These are phyloP conservation scores for Drosophila neotestacea DNA, from an alignment of 2,888 invertebrate genomes.

Conservation along the genomic window DNA sequence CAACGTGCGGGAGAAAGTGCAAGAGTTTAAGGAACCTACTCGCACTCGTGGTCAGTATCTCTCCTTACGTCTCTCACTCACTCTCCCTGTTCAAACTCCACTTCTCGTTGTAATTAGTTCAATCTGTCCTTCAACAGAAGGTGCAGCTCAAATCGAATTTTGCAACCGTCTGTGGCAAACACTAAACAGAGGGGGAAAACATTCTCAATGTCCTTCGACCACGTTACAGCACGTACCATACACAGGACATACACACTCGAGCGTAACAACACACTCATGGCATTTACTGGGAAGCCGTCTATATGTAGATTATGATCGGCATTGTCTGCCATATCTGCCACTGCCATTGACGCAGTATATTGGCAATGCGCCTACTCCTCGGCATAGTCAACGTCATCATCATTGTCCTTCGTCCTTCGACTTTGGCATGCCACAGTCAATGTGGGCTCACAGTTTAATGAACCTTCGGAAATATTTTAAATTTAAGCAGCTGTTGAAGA, in stretches of 20 bases:
- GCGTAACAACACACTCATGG: constrained; percentile 13
- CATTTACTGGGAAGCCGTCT: constrained; percentile 45
- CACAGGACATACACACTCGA: constrained; percentile 16
- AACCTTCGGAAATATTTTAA: constrained; percentile 42
- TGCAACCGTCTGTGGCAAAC: constrained; percentile 29
- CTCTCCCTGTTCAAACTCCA: not conserved
- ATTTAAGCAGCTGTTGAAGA: constrained; percentile 22
- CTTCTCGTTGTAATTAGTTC: constrained; percentile 37
- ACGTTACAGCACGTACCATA: constrained; percentile 57
- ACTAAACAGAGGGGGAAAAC: constrained; percentile 25
- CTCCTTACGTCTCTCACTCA: not conserved
- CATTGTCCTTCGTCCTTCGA: constrained; percentile 32
- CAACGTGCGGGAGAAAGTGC: not conserved
- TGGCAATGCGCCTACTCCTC: constrained; percentile 38
- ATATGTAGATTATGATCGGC: constrained; percentile 66
- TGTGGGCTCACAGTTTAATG: constrained; percentile 51
- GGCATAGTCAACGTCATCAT: constrained; percentile 6
- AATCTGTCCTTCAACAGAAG: constrained; percentile 44
- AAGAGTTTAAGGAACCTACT: constrained; percentile 30
- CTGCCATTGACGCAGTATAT: constrained; percentile 27
- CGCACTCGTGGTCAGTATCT: constrained; percentile 33
- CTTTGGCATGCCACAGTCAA: constrained; percentile 16
- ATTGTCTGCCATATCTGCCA: constrained; percentile 53
- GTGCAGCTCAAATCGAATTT: constrained; percentile 59
- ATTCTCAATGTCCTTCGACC: constrained; percentile 61